Percentiles rank a stretch among this genome's conserved stretches.
These are phyloP conservation scores for Gorsachius goisagi DNA, from an alignment of 2,113 vertebrate genomes.

Conservation along the genomic window DNA sequence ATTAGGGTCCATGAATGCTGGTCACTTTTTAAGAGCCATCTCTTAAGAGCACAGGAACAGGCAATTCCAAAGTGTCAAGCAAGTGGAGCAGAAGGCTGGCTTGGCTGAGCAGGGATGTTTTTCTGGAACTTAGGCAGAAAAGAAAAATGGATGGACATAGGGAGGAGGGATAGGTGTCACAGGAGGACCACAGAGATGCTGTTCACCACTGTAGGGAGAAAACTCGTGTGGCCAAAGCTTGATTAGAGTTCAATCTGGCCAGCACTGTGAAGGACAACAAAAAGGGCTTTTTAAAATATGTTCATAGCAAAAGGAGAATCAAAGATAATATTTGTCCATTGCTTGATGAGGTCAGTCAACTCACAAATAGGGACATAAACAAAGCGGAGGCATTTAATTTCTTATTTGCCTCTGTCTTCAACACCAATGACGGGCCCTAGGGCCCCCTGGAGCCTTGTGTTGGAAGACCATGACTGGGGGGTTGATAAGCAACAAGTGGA, in stretches of 20 bases:
- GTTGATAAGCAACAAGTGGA: not conserved
- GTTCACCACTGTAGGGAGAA: not conserved
- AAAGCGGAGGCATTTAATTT: not conserved
- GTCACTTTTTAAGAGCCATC: not conserved
- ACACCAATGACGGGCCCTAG: accelerated
- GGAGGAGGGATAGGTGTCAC: not conserved
- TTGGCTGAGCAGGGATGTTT: not conserved
- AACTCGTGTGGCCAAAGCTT: not conserved
- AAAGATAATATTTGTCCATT: not conserved
- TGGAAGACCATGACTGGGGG: not conserved
- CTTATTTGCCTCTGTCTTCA: not conserved
- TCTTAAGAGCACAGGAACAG: not conserved
- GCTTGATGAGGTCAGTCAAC: not conserved
- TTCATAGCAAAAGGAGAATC: not conserved
- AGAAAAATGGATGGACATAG: no score
- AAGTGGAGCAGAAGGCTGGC: not conserved
- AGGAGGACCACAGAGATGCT: not conserved
- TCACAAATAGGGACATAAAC: not conserved
- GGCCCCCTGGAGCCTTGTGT: not conserved
- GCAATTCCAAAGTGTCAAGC: not conserved
- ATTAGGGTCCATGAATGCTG: not conserved
- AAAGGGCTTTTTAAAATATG: not conserved
- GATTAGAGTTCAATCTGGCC: not conserved
- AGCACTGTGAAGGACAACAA: not conserved
- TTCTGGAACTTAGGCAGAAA: not conserved